Conservation (phyloP, 2,797 vertebrate genomes). For the Adrianichthys oophorus region DNA sequence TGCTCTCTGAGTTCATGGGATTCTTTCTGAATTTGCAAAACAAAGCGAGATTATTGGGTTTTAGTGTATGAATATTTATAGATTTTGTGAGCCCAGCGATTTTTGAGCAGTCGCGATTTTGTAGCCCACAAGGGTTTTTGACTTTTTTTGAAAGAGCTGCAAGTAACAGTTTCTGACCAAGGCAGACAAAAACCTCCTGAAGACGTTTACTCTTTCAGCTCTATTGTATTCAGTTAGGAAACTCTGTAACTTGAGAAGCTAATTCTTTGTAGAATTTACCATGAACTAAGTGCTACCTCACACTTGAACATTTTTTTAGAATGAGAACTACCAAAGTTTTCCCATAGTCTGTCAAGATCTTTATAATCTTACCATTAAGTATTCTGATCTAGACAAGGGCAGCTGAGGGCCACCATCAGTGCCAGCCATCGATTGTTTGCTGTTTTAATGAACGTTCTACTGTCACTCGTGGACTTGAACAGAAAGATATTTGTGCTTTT, state of each 20-base stretch:
- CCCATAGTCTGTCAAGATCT: too few species aligned
- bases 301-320: neutral
- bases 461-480: constrained; percentile 64
- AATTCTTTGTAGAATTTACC: neutral
- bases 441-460: constrained; percentile 58
- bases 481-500: constrained; percentile 31
- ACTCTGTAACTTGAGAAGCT: neutral
- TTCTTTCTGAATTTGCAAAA: neutral
- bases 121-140: neutral
- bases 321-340: too few species aligned
- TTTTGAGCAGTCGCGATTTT: neutral
- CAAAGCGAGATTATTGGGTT: constrained; percentile 19
- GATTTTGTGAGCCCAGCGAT: constrained; percentile 3
- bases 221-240: neutral
- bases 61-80: constrained; percentile 22
- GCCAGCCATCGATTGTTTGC: constrained; percentile 33
- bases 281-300: neutral
- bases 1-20: constrained; percentile 15
- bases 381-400: constrained; percentile 4
- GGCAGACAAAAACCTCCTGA: neutral
- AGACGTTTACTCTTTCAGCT: neutral
- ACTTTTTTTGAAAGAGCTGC: neutral
- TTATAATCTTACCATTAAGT: neutral
- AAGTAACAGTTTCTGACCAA: neutral
- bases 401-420: constrained; percentile 27